These are phyloP conservation scores for Otolemur garnettii DNA, from an alignment of 2,113 vertebrate species.

Conservation along the genomic window DNA sequence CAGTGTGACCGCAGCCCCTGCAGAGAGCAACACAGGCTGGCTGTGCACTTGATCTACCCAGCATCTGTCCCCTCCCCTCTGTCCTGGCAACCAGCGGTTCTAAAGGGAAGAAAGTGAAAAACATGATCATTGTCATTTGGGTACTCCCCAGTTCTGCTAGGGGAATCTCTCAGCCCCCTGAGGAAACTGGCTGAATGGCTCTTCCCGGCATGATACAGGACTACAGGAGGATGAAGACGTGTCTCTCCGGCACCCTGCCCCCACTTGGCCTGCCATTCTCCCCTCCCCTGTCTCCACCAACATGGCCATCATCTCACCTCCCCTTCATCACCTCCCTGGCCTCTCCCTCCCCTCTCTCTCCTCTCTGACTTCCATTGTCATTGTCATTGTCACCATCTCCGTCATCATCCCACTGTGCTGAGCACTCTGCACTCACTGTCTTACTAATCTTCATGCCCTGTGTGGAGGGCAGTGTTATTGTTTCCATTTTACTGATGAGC, in stretches of 20 bases:
- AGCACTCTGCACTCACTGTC: fast-evolving
- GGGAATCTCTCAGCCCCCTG: neutral
- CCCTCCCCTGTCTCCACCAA: too few species aligned
- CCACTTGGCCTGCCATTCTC: fast-evolving
- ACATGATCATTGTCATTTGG: too few species aligned
- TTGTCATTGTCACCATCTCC: fast-evolving
- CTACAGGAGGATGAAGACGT: fast-evolving
- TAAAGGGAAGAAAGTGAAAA: neutral
- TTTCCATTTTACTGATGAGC: neutral
- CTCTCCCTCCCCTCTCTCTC: neutral
- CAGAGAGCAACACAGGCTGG: neutral
- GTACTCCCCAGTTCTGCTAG: neutral
- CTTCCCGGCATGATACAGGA: neutral
- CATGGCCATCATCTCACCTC: neutral
- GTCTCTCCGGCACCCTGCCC: neutral
- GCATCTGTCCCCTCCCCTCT: neutral
- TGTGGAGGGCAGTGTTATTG: fast-evolving
- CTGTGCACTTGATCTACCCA: fast-evolving
- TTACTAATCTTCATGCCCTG: neutral
- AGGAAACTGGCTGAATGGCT: neutral
- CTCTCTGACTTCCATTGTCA: too few species aligned
- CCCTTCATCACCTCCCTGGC: neutral
- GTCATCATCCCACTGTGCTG: neutral
- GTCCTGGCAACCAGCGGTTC: neutral
- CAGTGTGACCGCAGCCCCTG: fast-evolving